phyloP scores from a whole-genome alignment of 1,140 invertebrate genomes.

The Papilio polyxenes region DNA sequence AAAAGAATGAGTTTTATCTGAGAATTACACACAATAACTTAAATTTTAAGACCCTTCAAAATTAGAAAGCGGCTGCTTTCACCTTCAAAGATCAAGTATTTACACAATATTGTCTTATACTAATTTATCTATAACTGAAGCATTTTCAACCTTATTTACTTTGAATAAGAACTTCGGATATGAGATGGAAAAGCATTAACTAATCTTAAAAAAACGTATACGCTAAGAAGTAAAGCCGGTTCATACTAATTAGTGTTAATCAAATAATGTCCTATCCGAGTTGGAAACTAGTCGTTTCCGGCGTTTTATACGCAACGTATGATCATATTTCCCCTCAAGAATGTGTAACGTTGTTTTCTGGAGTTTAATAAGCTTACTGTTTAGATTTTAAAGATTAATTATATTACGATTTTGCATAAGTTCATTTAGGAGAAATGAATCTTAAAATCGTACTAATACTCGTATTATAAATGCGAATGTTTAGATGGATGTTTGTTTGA shows the following conservation, averaged over 20 bases:
- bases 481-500: too few species aligned
- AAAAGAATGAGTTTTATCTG: not conserved
- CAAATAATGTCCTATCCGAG: slow-evolving; percentile 72
- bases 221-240: slow-evolving; percentile 60
- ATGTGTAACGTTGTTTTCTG: not conserved
- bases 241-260: slow-evolving; percentile 78
- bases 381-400: not conserved
- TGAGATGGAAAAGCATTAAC: slow-evolving; percentile 15
- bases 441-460: too few species aligned
- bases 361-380: not conserved
- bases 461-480: too few species aligned
- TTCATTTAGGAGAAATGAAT: too few species aligned
- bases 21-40: not conserved
- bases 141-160: slow-evolving; percentile 45
- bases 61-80: slow-evolving; percentile 63
- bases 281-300: slow-evolving; percentile 62
- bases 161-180: not conserved
- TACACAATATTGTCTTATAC: slow-evolving; percentile 42
- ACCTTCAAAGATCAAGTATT: slow-evolving; percentile 51
- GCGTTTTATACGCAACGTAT: slow-evolving; percentile 48
- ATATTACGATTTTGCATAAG: not conserved
- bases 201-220: slow-evolving; percentile 42
- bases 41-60: slow-evolving; percentile 25
- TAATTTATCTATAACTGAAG: slow-evolving; percentile 35
- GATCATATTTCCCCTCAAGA: slow-evolving; percentile 30